phyloP scores from a whole-genome alignment of 2,797 vertebrate species.

The Enteromius mattozi region DNA sequence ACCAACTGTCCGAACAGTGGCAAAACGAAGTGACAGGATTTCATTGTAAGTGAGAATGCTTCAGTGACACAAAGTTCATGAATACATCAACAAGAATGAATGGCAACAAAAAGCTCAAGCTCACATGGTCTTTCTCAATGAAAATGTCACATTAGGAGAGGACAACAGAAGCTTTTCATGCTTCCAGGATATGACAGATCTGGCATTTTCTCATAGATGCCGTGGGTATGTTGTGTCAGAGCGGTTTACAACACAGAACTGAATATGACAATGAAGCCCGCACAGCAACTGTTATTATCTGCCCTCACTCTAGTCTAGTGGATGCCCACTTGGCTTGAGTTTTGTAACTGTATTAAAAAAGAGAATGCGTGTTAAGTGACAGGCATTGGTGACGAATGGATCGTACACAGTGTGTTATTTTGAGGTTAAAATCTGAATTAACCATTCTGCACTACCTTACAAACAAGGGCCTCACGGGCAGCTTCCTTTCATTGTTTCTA shows the following conservation, averaged over 20 bases:
- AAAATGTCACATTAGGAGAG: conserved; percentile 68
- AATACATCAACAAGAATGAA: conserved; percentile 64
- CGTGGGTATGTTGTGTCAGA: conserved; percentile 59
- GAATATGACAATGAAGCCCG: conserved; percentile 34
- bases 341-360: conserved; percentile 3
- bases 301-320: not conserved
- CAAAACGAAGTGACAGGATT: conserved; percentile 19
- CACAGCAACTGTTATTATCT: conserved; percentile 31
- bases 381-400: not conserved
- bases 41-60: conserved; percentile 50
- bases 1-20: not conserved
- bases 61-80: conserved; percentile 58
- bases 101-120: conserved; percentile 70
- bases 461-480: conserved; percentile 47
- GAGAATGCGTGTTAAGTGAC: not conserved
- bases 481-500: conserved; percentile 78
- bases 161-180: conserved; percentile 73
- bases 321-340: conserved; percentile 32
- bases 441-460: conserved; percentile 26
- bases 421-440: not conserved
- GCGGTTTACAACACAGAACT: conserved; percentile 40
- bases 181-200: conserved; percentile 62
- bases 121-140: conserved; percentile 71
- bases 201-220: conserved; percentile 73
- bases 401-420: not conserved